Conservation (phyloP, 2,888 invertebrate genomes). For the Pandemis heparana region DNA sequence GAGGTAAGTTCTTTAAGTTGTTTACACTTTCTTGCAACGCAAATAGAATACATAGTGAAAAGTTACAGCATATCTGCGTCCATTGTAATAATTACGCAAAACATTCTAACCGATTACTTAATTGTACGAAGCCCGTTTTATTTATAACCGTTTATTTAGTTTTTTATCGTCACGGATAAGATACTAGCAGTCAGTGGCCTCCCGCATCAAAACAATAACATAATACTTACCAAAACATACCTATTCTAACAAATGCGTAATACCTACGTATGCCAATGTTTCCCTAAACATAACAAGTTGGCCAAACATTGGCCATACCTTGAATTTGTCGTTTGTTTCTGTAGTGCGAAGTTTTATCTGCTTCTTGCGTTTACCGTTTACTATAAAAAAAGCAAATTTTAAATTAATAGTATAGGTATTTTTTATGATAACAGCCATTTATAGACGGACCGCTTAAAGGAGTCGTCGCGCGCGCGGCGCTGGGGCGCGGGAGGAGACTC, state of each 20-base stretch:
- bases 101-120: not conserved
- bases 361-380: not conserved
- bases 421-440: too few relatives aligned
- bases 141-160: not conserved
- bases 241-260: conserved; percentile 25
- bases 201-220: conserved; percentile 28
- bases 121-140: not conserved
- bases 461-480: too few relatives aligned
- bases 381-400: too few relatives aligned
- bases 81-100: not conserved
- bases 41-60: not conserved
- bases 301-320: conserved; percentile 30
- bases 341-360: too few relatives aligned
- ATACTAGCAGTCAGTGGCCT: conserved; percentile 29
- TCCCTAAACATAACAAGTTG: conserved; percentile 37
- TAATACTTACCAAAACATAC: conserved; percentile 28
- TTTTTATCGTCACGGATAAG: conserved; percentile 10
- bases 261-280: not conserved
- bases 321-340: too few relatives aligned
- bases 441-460: too few relatives aligned
- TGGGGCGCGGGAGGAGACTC: too few relatives aligned
- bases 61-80: not conserved
- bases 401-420: too few relatives aligned
- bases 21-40: too few relatives aligned
- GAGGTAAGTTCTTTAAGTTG: too few relatives aligned